Evolutionary conservation across 2,797 vertebrate genomes (phyloP).

Genomic region (Scomberomorus guttatus): DNA sequence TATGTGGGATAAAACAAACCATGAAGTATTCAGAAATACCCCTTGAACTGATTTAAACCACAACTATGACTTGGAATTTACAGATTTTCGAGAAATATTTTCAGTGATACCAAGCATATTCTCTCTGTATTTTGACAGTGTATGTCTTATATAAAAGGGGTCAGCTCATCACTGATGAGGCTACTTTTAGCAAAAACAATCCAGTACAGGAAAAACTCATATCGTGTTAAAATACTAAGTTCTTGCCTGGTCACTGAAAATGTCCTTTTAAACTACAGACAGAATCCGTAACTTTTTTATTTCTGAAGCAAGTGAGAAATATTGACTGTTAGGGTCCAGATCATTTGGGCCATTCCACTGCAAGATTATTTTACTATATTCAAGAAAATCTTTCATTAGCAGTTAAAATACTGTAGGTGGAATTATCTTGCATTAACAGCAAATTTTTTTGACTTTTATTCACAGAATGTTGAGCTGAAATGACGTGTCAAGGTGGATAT

Average conservation of each 20-base stretch:
- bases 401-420: not conserved
- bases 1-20: not conserved
- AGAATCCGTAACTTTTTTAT: not conserved
- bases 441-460: not conserved
- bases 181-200: not conserved
- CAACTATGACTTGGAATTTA: not conserved
- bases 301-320: not conserved
- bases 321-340: not conserved
- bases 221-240: not conserved
- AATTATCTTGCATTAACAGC: not conserved
- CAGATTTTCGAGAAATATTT: not conserved
- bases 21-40: not conserved
- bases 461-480: not conserved
- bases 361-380: not conserved
- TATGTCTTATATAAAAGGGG: not conserved
- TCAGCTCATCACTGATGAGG: not conserved
- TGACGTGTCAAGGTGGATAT: not conserved
- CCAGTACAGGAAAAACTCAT: not conserved
- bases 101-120: not conserved
- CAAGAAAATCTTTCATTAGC: not conserved
- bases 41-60: not conserved
- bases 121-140: not conserved
- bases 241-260: not conserved
- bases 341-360: too few relatives aligned
- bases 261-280: not conserved